Percentiles rank a stretch among this genome's conserved stretches.
Evolutionary conservation across 2,113 vertebrate genomes (phyloP).

Genomic region (Hippocampus mohnikei): DNA sequence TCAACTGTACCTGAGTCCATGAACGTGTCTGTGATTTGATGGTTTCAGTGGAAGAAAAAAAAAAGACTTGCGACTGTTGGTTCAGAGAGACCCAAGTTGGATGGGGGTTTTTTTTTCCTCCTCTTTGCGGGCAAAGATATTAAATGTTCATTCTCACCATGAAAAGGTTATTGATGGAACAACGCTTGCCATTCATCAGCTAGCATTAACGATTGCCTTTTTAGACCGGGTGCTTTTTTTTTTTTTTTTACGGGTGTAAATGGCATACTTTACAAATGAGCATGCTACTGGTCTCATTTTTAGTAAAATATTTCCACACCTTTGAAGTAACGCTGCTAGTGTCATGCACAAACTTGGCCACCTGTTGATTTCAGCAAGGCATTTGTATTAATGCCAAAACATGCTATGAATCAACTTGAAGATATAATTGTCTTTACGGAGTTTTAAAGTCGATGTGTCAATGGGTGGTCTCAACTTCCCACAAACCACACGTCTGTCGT

Average conservation of each 20-base stretch:
- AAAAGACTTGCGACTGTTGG: neutral
- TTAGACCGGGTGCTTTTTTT: neutral
- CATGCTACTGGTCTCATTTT: neutral
- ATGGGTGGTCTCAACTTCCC: too few species aligned
- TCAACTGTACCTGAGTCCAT: too few species aligned
- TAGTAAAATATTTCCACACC: neutral
- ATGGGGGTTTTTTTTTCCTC: neutral
- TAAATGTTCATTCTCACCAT: neutral
- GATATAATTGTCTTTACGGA: too few species aligned
- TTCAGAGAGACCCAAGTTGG: neutral
- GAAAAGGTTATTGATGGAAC: neutral
- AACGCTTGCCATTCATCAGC: neutral
- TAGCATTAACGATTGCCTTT: neutral
- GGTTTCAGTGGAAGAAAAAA: neutral
- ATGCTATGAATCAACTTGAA: too few species aligned
- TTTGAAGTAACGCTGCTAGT: too few species aligned
- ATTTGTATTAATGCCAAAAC: too few species aligned
- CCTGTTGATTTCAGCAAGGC: too few species aligned
- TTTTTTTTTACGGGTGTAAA: neutral
- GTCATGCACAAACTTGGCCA: too few species aligned
- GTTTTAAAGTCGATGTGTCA: neutral
- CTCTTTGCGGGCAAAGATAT: too few species aligned
- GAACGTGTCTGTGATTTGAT: neutral
- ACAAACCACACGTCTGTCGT: too few species aligned
- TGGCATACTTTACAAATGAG: neutral